Evolutionary conservation across 2,113 vertebrate genomes (phyloP).

Genomic region (Pterocles gutturalis): DNA sequence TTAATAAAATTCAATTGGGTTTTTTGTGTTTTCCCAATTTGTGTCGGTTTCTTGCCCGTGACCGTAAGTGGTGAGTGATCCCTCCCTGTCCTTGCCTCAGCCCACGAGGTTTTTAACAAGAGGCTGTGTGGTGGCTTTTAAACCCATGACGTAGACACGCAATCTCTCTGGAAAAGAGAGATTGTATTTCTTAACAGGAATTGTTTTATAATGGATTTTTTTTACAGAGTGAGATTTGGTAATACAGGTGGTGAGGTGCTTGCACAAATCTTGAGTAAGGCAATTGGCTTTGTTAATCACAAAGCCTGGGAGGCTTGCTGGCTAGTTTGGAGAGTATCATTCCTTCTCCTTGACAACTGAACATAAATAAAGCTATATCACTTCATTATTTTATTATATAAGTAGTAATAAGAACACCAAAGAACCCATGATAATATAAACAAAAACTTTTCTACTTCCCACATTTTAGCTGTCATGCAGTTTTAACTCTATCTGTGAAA

Average conservation of each 20-base stretch:
- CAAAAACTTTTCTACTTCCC: neutral
- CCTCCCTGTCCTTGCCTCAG: no score
- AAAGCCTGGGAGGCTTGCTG: neutral
- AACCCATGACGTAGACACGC: no score
- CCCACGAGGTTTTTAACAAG: no score
- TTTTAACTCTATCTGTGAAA: neutral
- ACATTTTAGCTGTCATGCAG: neutral
- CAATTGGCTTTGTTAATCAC: conserved; percentile 8
- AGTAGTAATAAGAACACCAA: neutral
- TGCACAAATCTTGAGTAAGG: neutral
- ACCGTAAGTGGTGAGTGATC: no score
- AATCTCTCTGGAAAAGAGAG: neutral
- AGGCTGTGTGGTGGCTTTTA: no score
- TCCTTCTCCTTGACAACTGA: conserved; percentile 1
- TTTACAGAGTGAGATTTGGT: neutral
- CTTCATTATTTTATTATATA: neutral
- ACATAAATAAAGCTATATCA: neutral
- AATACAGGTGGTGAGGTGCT: neutral
- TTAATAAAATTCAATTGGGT: no score
- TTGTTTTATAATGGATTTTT: neutral
- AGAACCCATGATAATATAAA: neutral
- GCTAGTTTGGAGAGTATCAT: neutral
- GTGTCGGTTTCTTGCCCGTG: no score
- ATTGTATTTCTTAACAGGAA: neutral
- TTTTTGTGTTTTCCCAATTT: no score